These are phyloP conservation scores for Crambe crambe DNA, from an alignment of 37 sponge, comb jelly and placozoan species.

Conservation along the genomic window DNA sequence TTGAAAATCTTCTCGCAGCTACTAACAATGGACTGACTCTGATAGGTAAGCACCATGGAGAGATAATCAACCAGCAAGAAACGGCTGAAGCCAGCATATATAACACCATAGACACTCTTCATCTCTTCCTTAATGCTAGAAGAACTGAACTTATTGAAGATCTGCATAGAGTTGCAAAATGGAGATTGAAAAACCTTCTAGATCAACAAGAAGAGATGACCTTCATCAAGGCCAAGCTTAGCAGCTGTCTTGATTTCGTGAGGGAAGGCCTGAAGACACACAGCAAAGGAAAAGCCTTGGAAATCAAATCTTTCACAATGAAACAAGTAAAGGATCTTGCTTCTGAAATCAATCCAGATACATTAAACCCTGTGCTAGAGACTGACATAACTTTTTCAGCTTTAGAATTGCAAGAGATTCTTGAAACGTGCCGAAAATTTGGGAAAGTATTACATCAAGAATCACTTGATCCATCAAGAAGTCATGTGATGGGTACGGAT, in stretches of 20 bases:
- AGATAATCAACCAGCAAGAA: not conserved
- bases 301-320: not conserved
- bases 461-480: not conserved
- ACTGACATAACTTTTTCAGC: not conserved
- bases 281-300: slow-evolving; percentile 18
- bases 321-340: not conserved
- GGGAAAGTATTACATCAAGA: not conserved
- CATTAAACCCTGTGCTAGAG: not conserved
- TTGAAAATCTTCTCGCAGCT: slow-evolving; percentile 7
- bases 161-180: slow-evolving; percentile 26
- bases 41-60: not conserved
- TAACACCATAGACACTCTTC: not conserved
- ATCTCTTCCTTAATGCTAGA: slow-evolving; percentile 4
- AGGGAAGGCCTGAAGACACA: no score
- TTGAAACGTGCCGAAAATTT: not conserved
- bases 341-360: not conserved
- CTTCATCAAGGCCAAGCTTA: not conserved
- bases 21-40: slow-evolving; percentile 1
- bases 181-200: no score
- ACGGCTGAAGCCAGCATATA: slow-evolving; percentile 7
- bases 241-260: slow-evolving; percentile 1
- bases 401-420: not conserved
- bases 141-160: not conserved
- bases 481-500: not conserved
- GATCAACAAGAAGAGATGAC: slow-evolving; percentile 11